Conservation (phyloP, 2,797 vertebrate species). For the Erpetoichthys calabaricus region DNA sequence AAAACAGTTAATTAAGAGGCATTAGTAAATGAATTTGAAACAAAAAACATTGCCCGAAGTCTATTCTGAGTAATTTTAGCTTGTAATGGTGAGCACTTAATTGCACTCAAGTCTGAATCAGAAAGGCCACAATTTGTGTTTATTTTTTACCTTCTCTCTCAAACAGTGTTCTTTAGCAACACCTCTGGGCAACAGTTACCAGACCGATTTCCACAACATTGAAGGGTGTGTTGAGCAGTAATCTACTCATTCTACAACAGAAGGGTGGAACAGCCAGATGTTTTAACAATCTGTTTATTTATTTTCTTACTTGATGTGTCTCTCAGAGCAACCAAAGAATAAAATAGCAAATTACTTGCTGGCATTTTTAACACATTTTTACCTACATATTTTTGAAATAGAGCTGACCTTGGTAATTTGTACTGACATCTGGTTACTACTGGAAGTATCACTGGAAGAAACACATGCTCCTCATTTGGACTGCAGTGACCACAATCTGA, state of each 20-base stretch:
- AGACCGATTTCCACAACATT: too few species aligned
- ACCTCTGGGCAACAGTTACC: too few species aligned
- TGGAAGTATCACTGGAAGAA: constrained; percentile 24
- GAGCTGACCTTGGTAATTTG: constrained; percentile 28
- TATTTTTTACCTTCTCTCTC: too few species aligned
- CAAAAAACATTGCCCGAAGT: too few species aligned
- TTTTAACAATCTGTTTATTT: not conserved
- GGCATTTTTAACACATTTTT: constrained; percentile 1
- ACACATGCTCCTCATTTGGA: constrained; percentile 41
- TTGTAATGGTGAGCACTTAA: too few species aligned
- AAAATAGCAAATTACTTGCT: constrained; percentile 1
- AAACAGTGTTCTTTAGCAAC: too few species aligned
- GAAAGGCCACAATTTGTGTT: too few species aligned
- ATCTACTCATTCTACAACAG: not conserved
- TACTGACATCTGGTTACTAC: constrained; percentile 38
- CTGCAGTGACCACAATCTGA: constrained; percentile 22
- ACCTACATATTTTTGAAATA: constrained; percentile 15
- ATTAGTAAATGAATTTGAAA: too few species aligned
- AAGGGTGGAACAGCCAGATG: not conserved
- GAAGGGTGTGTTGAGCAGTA: not conserved
- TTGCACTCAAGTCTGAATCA: too few species aligned
- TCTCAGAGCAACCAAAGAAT: not conserved
- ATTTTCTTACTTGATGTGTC: not conserved
- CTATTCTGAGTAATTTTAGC: too few species aligned
- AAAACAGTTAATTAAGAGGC: too few species aligned